Base-by-base conservation (phyloP, 2,797 vertebrate species). In the Pampus argenteus region DNA sequence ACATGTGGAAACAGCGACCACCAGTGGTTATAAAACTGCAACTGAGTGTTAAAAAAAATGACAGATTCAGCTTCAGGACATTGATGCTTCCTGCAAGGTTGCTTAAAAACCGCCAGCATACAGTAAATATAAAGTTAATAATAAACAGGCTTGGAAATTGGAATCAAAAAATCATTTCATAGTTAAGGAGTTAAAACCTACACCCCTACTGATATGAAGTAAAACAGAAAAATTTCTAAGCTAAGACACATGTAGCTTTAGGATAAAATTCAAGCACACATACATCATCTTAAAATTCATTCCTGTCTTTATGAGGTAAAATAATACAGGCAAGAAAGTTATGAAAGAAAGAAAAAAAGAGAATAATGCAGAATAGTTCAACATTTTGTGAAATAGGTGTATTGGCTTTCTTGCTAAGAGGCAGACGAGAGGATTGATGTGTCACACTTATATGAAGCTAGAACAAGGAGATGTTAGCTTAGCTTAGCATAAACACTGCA, bases 221-320 rank as follows among this genome's bases (percentile, higher is more conserved):
- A 73, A 73, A 78, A 80, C 62, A 60, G 38, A 80, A 40, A 50
- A 49, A 70, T 63, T 63, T 74, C 67, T 79, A 69, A 34, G 29
- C 31, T 52, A 78, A 57, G 48, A 75, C 64, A 64, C 45, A 25
- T 34, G 47, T 25, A 45, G 23, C 49, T 71, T 75, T 23, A 70
- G 31, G 58, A 59, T n/a, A 71, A 62, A 1, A 34, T 63, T 74
- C 47, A 76, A 83, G 78, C 68, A 73, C 72, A 66, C 18, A 20
- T 36, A 54, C 61, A 70, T 49, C 55, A 50, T 67, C 54, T 65
- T 71, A 57, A 75, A 82, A 81, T 36, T 50, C 66, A 71, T 66
- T 86, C 61, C 62, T 78, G 76, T 86, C 65, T 85, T 76, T 55
- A 68, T 79, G 86, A 87, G 84, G 81, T 86, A 86, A 82, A 74